Evolutionary conservation across 2,888 invertebrate genomes (phyloP), one percentile per base, ranked within the genome.

Genomic region (Lasioglossum marginatum): DNA sequence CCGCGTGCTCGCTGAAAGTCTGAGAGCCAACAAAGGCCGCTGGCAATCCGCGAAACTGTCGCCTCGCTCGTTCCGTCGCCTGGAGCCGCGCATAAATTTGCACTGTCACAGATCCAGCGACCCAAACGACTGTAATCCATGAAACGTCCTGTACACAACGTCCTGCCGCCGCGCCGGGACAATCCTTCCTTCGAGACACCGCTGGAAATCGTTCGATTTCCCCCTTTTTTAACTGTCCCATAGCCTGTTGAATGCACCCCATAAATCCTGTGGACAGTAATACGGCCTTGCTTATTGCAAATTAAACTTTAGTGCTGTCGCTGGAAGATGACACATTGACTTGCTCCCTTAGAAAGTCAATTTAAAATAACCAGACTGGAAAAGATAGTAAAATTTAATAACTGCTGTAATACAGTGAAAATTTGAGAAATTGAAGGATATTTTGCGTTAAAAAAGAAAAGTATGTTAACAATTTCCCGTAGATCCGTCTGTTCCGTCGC

Each of bases 11-110:
- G 71, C 52, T 68, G 76, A 52, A 34, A 71, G 71, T 72, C 85
- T 63, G 45, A 37, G 52, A 76, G 76, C 83, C 34, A 72, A 72
- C 83, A 63, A 71, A 76, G 83, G 75, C 75, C 37, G 23, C 40
- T 60, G 60, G 76, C 75, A 60, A 83, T 83, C 76, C 71, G n/a
- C 63, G 52, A 75, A 83, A 63, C 83, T 45, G 52, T 66, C 63
- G 45, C 66, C 48, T 52, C 48, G n/a, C 70, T 23, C 37, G n/a
- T 70, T 70, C 40, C 70, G 23, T 37, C 16, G 63, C 63, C 63
- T 6, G 14, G 34, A 66, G 34, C 19, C 34, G 66, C 8, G 66
- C 66, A 66, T 66, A 66, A 66, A 34, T 66, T 66, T 34, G 3
- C 66, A 34, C 66, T 66, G 66, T 66, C 66, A 31, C 66, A 66